Conservation (phyloP, 2,113 vertebrate genomes). For the Phyllopteryx taeniolatus region DNA sequence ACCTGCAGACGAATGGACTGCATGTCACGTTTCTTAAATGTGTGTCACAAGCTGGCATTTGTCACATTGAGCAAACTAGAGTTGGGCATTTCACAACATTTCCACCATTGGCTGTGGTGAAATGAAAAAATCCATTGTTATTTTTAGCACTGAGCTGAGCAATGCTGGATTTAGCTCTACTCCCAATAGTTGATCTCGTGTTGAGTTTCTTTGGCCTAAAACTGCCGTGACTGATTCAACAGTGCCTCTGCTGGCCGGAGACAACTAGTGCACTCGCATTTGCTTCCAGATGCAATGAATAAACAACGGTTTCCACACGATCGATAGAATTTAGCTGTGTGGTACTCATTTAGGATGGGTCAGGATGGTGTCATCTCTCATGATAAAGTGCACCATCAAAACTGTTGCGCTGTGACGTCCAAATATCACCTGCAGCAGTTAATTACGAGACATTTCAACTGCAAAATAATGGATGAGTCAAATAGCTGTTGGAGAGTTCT, state of each 20-base stretch:
- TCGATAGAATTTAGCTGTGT: neutral
- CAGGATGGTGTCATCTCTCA: no score
- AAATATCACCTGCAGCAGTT: no score
- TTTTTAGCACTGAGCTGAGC: neutral
- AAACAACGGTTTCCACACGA: neutral
- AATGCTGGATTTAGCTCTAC: neutral
- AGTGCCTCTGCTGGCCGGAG: neutral
- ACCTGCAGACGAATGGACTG: slow-evolving; percentile 11
- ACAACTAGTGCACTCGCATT: neutral
- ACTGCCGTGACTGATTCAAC: neutral
- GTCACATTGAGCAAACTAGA: neutral
- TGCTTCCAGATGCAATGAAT: neutral
- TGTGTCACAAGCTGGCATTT: slow-evolving; percentile 18
- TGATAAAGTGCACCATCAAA: no score
- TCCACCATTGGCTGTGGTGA: neutral
- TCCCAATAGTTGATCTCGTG: neutral
- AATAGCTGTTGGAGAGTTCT: no score
- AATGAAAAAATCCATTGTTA: neutral
- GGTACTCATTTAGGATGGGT: neutral
- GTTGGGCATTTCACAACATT: neutral
- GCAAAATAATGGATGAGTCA: no score
- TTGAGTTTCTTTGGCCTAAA: neutral
- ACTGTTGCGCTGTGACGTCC: no score
- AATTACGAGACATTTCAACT: no score
- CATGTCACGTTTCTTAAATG: slow-evolving; percentile 35